These are phyloP conservation scores for Watsonalla cultraria DNA, from an alignment of 2,888 invertebrate genomes.

Conservation along the genomic window DNA sequence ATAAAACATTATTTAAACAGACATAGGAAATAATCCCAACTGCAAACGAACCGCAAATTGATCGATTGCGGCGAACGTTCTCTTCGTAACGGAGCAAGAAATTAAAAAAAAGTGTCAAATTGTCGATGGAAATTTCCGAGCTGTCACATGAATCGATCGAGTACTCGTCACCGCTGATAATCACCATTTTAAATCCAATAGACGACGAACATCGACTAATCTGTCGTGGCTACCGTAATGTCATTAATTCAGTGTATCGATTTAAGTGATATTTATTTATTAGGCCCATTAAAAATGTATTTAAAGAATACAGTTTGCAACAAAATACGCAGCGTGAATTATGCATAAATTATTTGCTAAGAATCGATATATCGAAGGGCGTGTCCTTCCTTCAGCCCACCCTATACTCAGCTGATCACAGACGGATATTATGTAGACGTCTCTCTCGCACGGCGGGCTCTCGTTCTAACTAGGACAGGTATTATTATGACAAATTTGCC, in stretches of 20 bases:
- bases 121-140: too few relatives aligned
- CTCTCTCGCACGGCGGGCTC: slow-evolving; percentile 28
- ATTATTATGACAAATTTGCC: neutral
- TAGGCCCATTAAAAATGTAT: neutral
- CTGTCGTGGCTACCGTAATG: neutral
- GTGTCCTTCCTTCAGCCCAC: slow-evolving; percentile 44
- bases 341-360: slow-evolving; percentile 64
- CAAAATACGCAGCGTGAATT: slow-evolving; percentile 39
- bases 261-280: neutral
- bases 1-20: too few relatives aligned
- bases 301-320: neutral
- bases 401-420: slow-evolving; percentile 11
- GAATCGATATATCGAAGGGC: slow-evolving; percentile 59
- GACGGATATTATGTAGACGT: slow-evolving; percentile 22
- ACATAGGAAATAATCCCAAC: too few relatives aligned
- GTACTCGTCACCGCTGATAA: too few relatives aligned
- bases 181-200: too few relatives aligned
- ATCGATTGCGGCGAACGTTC: too few relatives aligned
- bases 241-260: neutral
- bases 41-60: too few relatives aligned
- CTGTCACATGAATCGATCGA: too few relatives aligned
- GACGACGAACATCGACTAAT: neutral
- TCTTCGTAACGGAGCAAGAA: too few relatives aligned
- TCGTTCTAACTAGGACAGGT: slow-evolving; percentile 12
- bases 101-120: too few relatives aligned